Percentiles rank a stretch among this genome's conserved stretches.
These are phyloP conservation scores for Leucophora obtusa DNA, from an alignment of 2,888 invertebrate genomes.

Conservation along the genomic window DNA sequence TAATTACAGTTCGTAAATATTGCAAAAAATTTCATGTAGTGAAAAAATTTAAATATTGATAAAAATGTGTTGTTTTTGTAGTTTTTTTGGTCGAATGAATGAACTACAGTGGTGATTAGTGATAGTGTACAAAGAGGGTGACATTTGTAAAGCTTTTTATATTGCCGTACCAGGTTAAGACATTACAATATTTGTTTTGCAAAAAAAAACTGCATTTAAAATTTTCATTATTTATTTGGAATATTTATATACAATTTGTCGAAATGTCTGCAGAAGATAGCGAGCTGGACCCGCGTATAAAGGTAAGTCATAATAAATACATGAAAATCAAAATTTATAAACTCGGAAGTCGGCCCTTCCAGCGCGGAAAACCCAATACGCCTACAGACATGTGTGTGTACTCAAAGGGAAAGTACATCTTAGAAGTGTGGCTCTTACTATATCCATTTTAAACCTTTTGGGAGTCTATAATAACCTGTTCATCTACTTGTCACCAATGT, in stretches of 20 bases:
- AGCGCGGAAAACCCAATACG: no score
- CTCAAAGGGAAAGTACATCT: no score
- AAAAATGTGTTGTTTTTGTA: slow-evolving; percentile 25
- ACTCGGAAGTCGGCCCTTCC: no score
- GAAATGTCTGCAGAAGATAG: slow-evolving; percentile 70
- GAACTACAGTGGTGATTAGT: not conserved
- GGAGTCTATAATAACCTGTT: no score
- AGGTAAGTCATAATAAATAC: slow-evolving; percentile 71
- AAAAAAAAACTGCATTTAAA: not conserved
- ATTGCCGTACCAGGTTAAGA: slow-evolving; percentile 34
- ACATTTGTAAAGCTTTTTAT: not conserved
- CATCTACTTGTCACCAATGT: no score
- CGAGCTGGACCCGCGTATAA: slow-evolving; percentile 78
- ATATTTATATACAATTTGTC: slow-evolving; percentile 31
- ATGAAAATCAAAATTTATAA: no score
- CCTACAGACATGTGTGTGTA: no score
- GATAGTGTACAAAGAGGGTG: slow-evolving; percentile 21
- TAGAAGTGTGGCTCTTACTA: no score
- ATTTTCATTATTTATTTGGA: slow-evolving; percentile 15
- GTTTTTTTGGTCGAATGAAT: slow-evolving; percentile 18
- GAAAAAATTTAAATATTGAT: slow-evolving; percentile 8
- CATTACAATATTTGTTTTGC: slow-evolving; percentile 24
- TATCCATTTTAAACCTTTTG: no score
- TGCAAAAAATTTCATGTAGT: slow-evolving; percentile 21
- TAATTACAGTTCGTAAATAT: slow-evolving; percentile 9